These are phyloP conservation scores for Elachura formosa DNA, from an alignment of 2,113 vertebrate species.

Conservation along the genomic window DNA sequence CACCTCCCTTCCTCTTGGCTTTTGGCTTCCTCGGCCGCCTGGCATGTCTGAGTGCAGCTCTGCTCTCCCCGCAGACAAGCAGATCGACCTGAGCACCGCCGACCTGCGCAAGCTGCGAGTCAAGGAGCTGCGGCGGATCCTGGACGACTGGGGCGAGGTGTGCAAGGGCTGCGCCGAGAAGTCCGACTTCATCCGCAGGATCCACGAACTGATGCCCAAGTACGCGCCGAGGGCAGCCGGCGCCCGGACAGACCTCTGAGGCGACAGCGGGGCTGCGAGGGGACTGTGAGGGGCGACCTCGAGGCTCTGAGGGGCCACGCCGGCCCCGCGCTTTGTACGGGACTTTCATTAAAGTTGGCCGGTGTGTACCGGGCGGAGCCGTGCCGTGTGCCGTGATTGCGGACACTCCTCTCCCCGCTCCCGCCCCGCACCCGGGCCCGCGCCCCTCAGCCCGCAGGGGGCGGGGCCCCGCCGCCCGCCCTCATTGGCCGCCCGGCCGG, in stretches of 20 bases:
- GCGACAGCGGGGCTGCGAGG: too few relatives aligned
- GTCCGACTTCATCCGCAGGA: conserved; percentile 93
- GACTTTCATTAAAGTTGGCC: conserved; percentile 28
- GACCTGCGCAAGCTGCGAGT: conserved; percentile 95
- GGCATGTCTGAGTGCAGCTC: neutral
- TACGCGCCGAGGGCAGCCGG: conserved; percentile 88
- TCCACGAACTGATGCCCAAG: conserved; percentile 95
- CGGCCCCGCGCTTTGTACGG: conserved; percentile 7
- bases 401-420: accelerated
- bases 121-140: conserved; percentile 93
- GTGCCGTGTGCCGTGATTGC: conserved; percentile 11
- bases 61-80: conserved; percentile 81
- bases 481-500: neutral
- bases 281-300: too few relatives aligned
- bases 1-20: neutral
- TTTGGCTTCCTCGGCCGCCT: neutral
- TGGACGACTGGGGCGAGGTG: conserved; percentile 95
- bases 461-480: neutral
- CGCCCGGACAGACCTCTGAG: conserved; percentile 89
- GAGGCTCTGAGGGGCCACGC: neutral
- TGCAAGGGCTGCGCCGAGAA: conserved; percentile 97
- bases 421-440: neutral
- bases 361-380: neutral
- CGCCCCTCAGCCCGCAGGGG: neutral
- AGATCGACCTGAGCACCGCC: conserved; percentile 90